Evolutionary conservation across 2,888 invertebrate genomes (phyloP).

Genomic region (Drosophila infuscata): DNA sequence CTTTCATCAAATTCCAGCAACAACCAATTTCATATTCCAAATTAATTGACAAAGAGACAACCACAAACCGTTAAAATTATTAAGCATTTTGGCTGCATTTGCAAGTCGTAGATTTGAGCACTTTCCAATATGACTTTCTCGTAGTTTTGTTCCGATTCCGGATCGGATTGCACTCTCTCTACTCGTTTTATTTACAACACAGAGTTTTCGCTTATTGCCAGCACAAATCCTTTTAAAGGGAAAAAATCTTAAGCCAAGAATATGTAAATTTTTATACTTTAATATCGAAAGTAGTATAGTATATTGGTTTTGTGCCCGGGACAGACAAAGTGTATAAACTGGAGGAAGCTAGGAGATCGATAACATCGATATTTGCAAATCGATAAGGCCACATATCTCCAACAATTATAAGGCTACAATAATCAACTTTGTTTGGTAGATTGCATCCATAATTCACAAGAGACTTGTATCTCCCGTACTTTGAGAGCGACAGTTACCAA

Average conservation of each 20-base stretch:
- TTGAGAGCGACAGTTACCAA: no score
- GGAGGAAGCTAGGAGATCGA: no score
- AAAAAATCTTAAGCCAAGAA: neutral
- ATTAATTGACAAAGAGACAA: neutral
- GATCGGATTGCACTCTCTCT: neutral
- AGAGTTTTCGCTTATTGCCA: neutral
- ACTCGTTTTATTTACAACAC: neutral
- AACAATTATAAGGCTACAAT: no score
- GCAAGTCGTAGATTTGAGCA: conserved; percentile 2
- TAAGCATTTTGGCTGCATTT: neutral
- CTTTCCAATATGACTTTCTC: neutral
- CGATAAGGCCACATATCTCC: no score
- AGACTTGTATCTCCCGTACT: no score
- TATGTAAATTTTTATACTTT: neutral
- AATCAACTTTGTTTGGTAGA: no score
- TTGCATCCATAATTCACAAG: no score
- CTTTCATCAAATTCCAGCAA: conserved; percentile 26
- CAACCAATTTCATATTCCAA: conserved; percentile 23
- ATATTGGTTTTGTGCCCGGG: no score
- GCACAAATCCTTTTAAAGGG: neutral
- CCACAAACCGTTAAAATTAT: neutral
- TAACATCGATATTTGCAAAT: no score
- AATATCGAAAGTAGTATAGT: neutral
- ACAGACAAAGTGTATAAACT: no score
- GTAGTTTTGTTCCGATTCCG: no score